These are phyloP conservation scores for Cephus cinctus DNA, from an alignment of 1,140 invertebrate genomes.

Conservation along the genomic window DNA sequence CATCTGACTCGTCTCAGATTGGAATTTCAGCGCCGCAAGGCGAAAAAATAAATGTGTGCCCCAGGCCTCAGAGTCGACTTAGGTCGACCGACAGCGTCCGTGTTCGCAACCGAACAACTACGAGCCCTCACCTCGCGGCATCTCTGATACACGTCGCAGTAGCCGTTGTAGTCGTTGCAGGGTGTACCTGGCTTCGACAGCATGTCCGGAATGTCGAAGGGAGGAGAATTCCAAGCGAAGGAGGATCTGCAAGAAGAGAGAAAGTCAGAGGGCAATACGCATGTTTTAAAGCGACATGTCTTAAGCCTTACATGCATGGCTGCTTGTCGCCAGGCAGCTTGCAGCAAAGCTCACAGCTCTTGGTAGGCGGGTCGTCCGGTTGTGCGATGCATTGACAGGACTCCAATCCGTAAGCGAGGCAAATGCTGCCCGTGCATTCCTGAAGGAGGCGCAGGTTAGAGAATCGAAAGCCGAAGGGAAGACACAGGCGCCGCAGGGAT, in stretches of 20 bases:
- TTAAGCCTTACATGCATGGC: constrained; percentile 67
- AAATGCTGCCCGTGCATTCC: constrained; percentile 93
- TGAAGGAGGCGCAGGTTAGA: constrained; percentile 46
- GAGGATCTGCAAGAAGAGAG: no score
- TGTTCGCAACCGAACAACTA: not conserved
- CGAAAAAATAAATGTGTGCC: no score
- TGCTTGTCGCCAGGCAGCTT: constrained; percentile 81
- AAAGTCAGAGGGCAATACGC: no score
- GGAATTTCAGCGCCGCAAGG: no score
- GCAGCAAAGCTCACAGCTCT: constrained; percentile 88
- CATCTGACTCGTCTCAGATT: no score
- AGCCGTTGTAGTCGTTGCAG: constrained; percentile 98
- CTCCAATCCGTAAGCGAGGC: constrained; percentile 88
- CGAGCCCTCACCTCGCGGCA: constrained; percentile 73
- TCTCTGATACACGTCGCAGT: constrained; percentile 98
- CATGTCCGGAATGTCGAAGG: constrained; percentile 89
- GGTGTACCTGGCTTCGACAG: constrained; percentile 91
- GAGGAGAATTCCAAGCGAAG: constrained; percentile 86
- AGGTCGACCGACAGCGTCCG: no score
- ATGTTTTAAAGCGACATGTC: no score
- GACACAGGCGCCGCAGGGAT: no score
- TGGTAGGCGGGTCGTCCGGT: constrained; percentile 73
- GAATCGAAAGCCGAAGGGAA: no score
- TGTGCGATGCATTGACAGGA: constrained; percentile 90
- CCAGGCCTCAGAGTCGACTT: no score